These are phyloP conservation scores for Tiliacea citrago DNA, from an alignment of 2,888 invertebrate species.

Conservation along the genomic window DNA sequence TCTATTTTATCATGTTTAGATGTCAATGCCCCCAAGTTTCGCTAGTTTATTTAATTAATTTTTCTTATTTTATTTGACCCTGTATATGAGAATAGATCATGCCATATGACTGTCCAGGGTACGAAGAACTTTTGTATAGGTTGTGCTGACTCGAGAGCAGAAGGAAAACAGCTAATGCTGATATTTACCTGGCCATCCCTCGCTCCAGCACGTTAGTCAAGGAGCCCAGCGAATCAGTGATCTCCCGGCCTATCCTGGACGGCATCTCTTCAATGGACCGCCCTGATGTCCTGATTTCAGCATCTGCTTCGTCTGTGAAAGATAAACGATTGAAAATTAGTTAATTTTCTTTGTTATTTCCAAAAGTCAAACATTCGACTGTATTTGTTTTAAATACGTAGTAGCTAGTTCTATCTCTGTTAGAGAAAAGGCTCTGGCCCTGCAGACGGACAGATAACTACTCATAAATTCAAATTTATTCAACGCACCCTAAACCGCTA, in stretches of 20 bases:
- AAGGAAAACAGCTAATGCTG: neutral
- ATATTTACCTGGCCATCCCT: conserved; percentile 81
- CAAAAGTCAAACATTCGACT: neutral
- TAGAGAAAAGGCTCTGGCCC: neutral
- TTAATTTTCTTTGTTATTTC: neutral
- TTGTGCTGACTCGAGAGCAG: neutral
- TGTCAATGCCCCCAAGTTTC: no score
- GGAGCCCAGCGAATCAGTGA: conserved; percentile 80
- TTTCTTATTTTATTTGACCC: no score
- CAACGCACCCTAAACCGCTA: neutral
- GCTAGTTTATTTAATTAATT: no score
- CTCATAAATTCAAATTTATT: neutral
- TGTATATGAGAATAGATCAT: no score
- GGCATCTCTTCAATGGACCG: conserved; percentile 82
- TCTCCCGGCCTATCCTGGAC: conserved; percentile 81
- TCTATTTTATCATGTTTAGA: no score
- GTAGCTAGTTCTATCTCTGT: neutral
- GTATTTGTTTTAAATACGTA: neutral
- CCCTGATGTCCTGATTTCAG: conserved; percentile 80
- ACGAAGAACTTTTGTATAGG: neutral
- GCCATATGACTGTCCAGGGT: no score
- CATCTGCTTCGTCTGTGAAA: conserved; percentile 83
- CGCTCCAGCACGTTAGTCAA: conserved; percentile 76
- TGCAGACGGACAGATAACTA: neutral
- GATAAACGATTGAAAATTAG: neutral